Base-by-base conservation (phyloP, 2,888 invertebrate genomes). In the Sminthurides aquaticus region DNA sequence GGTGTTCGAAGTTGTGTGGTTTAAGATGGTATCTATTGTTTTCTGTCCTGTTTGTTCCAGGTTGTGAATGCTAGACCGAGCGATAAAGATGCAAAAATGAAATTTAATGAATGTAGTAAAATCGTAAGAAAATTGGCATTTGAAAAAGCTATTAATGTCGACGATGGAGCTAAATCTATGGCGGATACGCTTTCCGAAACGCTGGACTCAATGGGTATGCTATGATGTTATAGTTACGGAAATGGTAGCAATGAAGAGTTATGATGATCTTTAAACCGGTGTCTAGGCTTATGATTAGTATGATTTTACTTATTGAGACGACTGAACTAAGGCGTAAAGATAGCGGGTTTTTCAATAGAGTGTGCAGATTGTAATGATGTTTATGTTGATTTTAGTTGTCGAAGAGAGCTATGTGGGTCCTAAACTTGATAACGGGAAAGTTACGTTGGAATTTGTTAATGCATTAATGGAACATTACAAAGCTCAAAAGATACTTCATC, bases 341-440 rank as follows among this genome's bases (percentile, higher is more conserved):
- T n/a, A n/a, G n/a, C n/a, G n/a, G n/a, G n/a, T n/a, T n/a, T n/a
- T n/a, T n/a, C n/a, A n/a, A n/a, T n/a, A n/a, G n/a, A n/a, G n/a
- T n/a, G n/a, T n/a, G n/a, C n/a, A n/a, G n/a, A n/a, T n/a, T n/a
- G n/a, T n/a, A n/a, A n/a, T n/a, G n/a, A n/a, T n/a, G n/a, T n/a
- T n/a, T n/a, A n/a, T 43, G 22, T 48, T 34, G 54, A 52, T 52
- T 24, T 79, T 78, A 96, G 96, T 87, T 20, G 91, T 99, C 77
- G 98, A 98, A 81, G 90, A 91, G 77, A 90, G 91, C 77, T 99
- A 99, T 77, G 84, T 83, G 59, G 99, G 99, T 29, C 99, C 99
- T 58, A 83, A 85, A 75, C 80, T 99, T 68, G 89, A 89, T 77
- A 86, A 92, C 78, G 91, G 89, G 0, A 87, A 88, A 80, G 91